These are phyloP conservation scores for Aphidius ervi DNA, from an alignment of 1,140 invertebrate genomes.

Conservation along the genomic window DNA sequence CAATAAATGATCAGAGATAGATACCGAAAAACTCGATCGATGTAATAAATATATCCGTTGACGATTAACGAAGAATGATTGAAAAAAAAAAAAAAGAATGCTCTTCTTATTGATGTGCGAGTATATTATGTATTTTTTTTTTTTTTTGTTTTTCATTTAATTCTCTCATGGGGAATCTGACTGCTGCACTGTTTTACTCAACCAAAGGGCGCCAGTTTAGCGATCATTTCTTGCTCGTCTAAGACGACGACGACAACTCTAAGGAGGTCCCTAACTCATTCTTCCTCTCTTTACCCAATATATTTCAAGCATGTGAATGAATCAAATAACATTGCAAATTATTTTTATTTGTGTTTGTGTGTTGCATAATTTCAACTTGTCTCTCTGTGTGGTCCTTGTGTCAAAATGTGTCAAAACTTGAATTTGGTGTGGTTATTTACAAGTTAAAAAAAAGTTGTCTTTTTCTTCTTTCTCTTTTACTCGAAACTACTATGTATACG, in stretches of 20 bases:
- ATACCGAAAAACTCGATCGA: slow-evolving; percentile 21
- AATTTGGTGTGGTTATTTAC: slow-evolving; percentile 27
- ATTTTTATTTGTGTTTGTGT: slow-evolving; percentile 26
- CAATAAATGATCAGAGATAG: no score
- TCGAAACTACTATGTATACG: no score
- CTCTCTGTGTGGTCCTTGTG: slow-evolving; percentile 48
- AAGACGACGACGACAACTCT: slow-evolving; percentile 3
- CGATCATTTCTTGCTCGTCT: slow-evolving; percentile 26
- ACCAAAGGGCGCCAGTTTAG: slow-evolving; percentile 14
- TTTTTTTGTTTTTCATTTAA: neutral
- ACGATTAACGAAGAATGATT: neutral
- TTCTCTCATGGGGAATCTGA: neutral
- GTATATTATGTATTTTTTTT: slow-evolving; percentile 11
- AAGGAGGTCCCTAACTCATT: slow-evolving; percentile 3
- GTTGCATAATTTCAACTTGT: slow-evolving; percentile 33
- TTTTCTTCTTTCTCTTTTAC: no score
- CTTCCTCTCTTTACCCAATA: no score
- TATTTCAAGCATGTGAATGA: no score
- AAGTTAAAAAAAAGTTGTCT: no score
- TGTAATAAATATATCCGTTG: slow-evolving; percentile 25
- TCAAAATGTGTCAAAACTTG: slow-evolving; percentile 53
- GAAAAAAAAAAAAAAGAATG: neutral
- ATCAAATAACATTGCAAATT: no score
- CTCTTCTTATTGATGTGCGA: slow-evolving; percentile 22
- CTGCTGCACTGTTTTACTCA: slow-evolving; percentile 20